Conservation (phyloP, 2,113 vertebrate species). For the Chrysochloris asiatica region DNA sequence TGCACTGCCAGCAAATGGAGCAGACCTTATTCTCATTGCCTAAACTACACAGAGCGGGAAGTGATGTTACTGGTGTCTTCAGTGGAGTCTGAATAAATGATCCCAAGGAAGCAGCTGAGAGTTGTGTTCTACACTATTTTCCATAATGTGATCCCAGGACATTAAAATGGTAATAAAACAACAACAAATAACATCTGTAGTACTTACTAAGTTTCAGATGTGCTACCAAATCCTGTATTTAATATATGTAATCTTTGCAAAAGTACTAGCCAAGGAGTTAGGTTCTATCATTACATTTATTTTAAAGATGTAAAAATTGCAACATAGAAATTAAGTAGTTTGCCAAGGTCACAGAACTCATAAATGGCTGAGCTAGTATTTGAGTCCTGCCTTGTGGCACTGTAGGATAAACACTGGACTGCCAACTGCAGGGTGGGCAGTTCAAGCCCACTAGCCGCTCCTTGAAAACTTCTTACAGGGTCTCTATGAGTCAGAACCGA, state of each 20-base stretch:
- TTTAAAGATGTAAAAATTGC: background rate
- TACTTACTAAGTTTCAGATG: background rate
- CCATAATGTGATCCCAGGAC: background rate
- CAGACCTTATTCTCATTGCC: background rate
- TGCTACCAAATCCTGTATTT: background rate
- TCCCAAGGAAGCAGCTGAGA: background rate
- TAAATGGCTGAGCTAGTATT: background rate
- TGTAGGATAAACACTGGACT: too few relatives aligned
- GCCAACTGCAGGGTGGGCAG: too few relatives aligned
- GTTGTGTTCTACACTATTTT: slow-evolving; percentile 16
- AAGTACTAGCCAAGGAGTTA: background rate
- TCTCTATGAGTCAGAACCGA: too few relatives aligned
- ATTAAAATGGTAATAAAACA: slow-evolving; percentile 9
- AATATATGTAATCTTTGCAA: background rate
- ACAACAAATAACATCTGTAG: background rate
- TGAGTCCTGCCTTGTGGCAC: background rate
- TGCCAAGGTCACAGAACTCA: background rate
- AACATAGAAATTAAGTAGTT: background rate
- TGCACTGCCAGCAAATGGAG: background rate
- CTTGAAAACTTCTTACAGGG: too few relatives aligned
- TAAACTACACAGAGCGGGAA: background rate
- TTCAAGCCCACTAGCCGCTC: too few relatives aligned
- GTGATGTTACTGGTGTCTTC: background rate
- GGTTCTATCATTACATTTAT: background rate
- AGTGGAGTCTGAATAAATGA: background rate